A percentile compares a stretch with the other conserved stretches of the same genome.
Conservation (phyloP, 2,797 vertebrate species). For the Myripristis murdjan region DNA sequence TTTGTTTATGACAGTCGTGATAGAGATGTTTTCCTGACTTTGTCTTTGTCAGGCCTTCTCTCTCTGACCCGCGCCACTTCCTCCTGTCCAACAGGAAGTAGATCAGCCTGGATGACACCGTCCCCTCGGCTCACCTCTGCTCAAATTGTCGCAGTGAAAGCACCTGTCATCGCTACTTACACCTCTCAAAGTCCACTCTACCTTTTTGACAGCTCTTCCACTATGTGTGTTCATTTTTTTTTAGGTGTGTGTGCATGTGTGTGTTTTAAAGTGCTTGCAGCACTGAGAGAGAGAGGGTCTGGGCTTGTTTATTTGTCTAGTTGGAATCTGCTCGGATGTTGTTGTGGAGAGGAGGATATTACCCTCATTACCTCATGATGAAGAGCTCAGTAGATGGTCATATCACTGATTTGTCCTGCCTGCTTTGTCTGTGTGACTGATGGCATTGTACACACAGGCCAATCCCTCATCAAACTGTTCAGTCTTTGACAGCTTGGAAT, state of each 20-base stretch:
- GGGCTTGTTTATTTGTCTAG: constrained; percentile 56
- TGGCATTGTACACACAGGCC: constrained; percentile 62
- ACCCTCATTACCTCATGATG: constrained; percentile 77
- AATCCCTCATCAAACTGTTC: constrained; percentile 73
- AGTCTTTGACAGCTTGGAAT: constrained; percentile 69
- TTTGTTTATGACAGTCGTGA: constrained; percentile 38
- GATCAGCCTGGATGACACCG: not conserved
- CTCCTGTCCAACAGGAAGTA: constrained; percentile 49
- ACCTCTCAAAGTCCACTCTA: not conserved
- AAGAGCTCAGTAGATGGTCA: constrained; percentile 80
- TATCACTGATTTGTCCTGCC: constrained; percentile 79
- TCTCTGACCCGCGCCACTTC: constrained; percentile 55
- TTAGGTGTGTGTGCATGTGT: constrained; percentile 19
- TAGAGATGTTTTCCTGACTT: constrained; percentile 46
- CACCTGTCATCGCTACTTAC: constrained; percentile 34
- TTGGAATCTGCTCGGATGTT: constrained; percentile 57
- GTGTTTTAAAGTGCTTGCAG: constrained; percentile 6
- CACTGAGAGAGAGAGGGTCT: constrained; percentile 16
- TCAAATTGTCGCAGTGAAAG: constrained; percentile 26
- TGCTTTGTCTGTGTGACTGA: constrained; percentile 73
- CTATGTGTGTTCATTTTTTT: constrained; percentile 1
- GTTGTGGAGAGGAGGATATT: constrained; percentile 72
- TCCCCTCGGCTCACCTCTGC: constrained; percentile 30
- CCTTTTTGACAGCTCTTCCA: not conserved
- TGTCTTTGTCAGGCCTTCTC: constrained; percentile 18